Conservation (phyloP, 2,797 vertebrate species). For the Oryzias dopingdopingensis region DNA sequence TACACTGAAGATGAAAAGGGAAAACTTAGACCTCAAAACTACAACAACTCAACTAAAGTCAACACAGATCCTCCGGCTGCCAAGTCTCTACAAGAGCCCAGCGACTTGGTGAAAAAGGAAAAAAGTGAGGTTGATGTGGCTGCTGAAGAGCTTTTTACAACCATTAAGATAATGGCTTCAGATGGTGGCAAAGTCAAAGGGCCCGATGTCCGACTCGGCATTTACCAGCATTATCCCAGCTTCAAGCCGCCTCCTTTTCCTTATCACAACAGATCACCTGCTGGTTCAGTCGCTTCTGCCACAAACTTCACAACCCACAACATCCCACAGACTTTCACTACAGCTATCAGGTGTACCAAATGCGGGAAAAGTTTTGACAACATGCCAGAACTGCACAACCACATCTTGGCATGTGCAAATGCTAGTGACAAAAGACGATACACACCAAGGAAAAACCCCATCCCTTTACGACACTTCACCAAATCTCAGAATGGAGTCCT, state of each 20-base stretch:
- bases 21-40: slow-evolving; percentile 93
- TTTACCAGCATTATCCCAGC: slow-evolving; percentile 98
- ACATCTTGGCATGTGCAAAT: slow-evolving; percentile 93
- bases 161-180: slow-evolving; percentile 93
- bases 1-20: slow-evolving; percentile 92
- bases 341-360: slow-evolving; percentile 96
- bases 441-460: slow-evolving; percentile 95
- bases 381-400: slow-evolving; percentile 96
- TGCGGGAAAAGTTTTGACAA: slow-evolving; percentile 98
- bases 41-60: slow-evolving; percentile 83
- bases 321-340: slow-evolving; percentile 97
- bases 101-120: slow-evolving; percentile 64
- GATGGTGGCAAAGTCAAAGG: slow-evolving; percentile 87
- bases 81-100: slow-evolving; percentile 33
- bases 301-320: slow-evolving; percentile 98
- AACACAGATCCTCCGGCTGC: slow-evolving; percentile 13
- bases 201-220: slow-evolving; percentile 92
- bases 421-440: slow-evolving; percentile 96
- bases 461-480: slow-evolving; percentile 90
- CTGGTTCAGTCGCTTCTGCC: slow-evolving; percentile 85
- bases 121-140: slow-evolving; percentile 74
- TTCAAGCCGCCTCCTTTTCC: slow-evolving; percentile 98
- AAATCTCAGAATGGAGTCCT: slow-evolving; percentile 88
- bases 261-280: slow-evolving; percentile 92
- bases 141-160: slow-evolving; percentile 90